Evolutionary conservation across 2,113 vertebrate species (phyloP), one percentile per base, ranked within the genome.

Genomic region (Tachycineta bicolor): DNA sequence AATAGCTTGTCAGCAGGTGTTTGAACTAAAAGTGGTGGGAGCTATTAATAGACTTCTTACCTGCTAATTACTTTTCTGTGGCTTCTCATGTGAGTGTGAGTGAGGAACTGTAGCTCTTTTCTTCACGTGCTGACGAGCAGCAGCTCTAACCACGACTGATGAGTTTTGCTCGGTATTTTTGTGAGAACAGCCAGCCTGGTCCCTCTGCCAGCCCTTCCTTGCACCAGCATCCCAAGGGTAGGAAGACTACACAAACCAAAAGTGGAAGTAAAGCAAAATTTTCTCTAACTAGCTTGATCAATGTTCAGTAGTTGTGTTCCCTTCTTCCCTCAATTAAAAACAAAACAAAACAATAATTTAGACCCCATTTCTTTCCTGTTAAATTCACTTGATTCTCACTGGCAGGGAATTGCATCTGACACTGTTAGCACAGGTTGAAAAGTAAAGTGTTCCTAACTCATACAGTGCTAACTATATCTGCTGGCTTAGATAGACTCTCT

Each of bases 41-140:
- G 28, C 79, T 95, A 93, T 96, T 95, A 95, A 96, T 93, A 96
- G 88, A 80, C 7, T 64, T 86, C 83, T 78, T 95, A 96, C 94
- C 92, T 94, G 73, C 88, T 97, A 96, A 97, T 97, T 96, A 93
- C 88, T 90, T 94, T 93, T 89, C 93, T 94, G 53, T 68, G 69
- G 73, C 60, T 97, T 96, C 83, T 64, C 41, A 87, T 89, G 90
- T 92, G 69, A 94, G 59, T 59, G 65, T 59, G 82, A 94, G 76
- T 89, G 90, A 94, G 73, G 88, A 95, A 95, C 53, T 87, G 90
- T 37, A 95, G 93, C 69, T 96, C 82, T 88, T 87, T 89, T 87
- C 70, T 55, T 87, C 79, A 46, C 56, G 65, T 6, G 29, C 88
- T 96, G 95, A 93, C 69, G 82, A 84, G 90, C 52, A 91, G 86